Evolutionary conservation across 2,888 invertebrate species (phyloP), one percentile per base, ranked within the genome.

Genomic region (Branchellion lobata): DNA sequence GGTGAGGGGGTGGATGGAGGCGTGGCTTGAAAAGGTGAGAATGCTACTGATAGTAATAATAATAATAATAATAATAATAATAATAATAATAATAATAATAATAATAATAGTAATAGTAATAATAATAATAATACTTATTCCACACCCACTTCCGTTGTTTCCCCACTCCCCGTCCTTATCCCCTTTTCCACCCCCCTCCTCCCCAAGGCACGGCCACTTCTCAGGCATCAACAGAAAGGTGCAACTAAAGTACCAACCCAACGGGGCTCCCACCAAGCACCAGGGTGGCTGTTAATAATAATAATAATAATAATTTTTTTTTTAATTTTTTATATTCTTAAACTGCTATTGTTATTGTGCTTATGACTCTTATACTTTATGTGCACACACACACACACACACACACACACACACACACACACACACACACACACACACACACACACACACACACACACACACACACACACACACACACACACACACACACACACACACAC

Each of bases 161-260:
- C n/a, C n/a, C n/a, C n/a, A n/a, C n/a, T n/a, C n/a, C n/a, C n/a
- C n/a, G n/a, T n/a, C n/a, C n/a, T n/a, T n/a, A n/a, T n/a, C n/a
- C n/a, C n/a, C n/a, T n/a, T n/a, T n/a, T n/a, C n/a, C 21, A 57
- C 3, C 21, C 8, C 61, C 8, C 24, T 57, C 14, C 40, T 40
- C 5, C 84, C 82, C 24, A 82, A 87, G 87, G 87, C 87, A 87
- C 83, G 87, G 87, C 87, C 98, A 99, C 89, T 99, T 99, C 90
- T 98, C 97, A 72, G 99, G 99, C 68, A 99, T 99, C 85, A 99
- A 99, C 90, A 92, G 99, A 83, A 99, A 99, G 90, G 97, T 99
- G 81, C 99, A 99, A 90, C 93, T 99, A 92, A 99, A 99, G 89
- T 98, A 98, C 89, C 95, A 97, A 88, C 96, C 96, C 0, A 92